Conservation (phyloP, 2,888 invertebrate genomes). For the Drosophila lutescens region DNA sequence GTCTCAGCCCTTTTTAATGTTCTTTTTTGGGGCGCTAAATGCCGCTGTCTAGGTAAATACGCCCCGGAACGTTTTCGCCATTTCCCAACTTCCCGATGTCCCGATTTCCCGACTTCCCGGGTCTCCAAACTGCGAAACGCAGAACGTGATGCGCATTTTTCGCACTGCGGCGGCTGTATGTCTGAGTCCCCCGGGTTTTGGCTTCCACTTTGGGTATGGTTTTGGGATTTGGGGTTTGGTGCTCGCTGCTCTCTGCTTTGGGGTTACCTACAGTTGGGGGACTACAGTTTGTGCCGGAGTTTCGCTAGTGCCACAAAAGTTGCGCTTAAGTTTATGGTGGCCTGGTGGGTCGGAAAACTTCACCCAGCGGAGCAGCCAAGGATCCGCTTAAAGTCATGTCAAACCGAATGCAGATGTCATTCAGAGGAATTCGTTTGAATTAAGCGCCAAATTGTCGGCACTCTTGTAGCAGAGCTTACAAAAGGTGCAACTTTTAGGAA, state of each 20-base stretch:
- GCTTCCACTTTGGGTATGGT: conserved; percentile 7
- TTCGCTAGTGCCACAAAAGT: conserved; percentile 57
- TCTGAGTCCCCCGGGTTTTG: conserved; percentile 33
- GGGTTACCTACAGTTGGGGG: neutral
- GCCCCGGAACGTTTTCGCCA: conserved; percentile 45
- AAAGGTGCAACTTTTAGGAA: conserved; percentile 47
- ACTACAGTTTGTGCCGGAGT: conserved; percentile 12
- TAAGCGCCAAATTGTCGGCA: conserved; percentile 66
- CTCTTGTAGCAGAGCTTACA: conserved; percentile 14
- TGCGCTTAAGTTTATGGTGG: conserved; percentile 67
- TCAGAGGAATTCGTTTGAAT: conserved; percentile 58
- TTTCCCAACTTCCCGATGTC: conserved; percentile 7
- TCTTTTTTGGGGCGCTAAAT: conserved; percentile 56
- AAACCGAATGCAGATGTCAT: conserved; percentile 57
- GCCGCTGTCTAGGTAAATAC: conserved; percentile 72
- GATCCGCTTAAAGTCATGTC: conserved; percentile 50
- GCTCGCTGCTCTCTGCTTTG: conserved; percentile 2
- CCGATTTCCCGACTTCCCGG: conserved; percentile 14
- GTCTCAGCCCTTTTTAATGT: conserved; percentile 51
- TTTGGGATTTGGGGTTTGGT: conserved; percentile 1
- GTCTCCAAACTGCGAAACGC: conserved; percentile 67
- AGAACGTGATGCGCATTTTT: conserved; percentile 80
- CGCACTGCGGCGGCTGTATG: conserved; percentile 57
- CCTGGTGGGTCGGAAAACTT: conserved; percentile 13
- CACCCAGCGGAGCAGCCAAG: conserved; percentile 1